Percentiles rank a stretch among this genome's conserved stretches.
Evolutionary conservation across 1,140 invertebrate genomes (phyloP).

Genomic region (Lineus longissimus): DNA sequence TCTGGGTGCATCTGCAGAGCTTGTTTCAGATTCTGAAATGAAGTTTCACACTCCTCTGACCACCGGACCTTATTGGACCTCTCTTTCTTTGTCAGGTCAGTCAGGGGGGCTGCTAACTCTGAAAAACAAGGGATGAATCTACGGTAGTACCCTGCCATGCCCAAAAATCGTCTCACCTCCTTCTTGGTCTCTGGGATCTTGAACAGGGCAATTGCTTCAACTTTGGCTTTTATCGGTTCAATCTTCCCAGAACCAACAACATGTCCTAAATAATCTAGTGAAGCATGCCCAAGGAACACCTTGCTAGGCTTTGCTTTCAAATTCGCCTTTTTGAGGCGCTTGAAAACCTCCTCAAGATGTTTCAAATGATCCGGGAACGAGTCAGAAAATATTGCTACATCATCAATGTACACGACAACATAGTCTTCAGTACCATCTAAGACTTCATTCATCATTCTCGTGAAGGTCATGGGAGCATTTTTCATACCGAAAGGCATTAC

Average conservation of each 20-base stretch:
- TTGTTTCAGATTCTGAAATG: slow-evolving; percentile 41
- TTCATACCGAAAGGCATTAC: too few relatives aligned
- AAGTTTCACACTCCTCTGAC: slow-evolving; percentile 29
- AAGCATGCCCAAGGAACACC: neutral
- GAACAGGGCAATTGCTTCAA: slow-evolving; percentile 19
- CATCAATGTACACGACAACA: too few relatives aligned
- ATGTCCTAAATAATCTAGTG: slow-evolving; percentile 21
- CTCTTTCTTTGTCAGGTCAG: slow-evolving; percentile 27
- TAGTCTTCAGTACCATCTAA: too few relatives aligned
- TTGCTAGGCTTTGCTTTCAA: too few relatives aligned
- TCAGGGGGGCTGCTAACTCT: slow-evolving; percentile 40
- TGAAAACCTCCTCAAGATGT: too few relatives aligned
- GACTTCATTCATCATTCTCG: too few relatives aligned
- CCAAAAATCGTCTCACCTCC: slow-evolving; percentile 36
- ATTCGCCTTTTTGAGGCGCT: too few relatives aligned
- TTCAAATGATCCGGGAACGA: too few relatives aligned
- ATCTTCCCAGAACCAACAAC: slow-evolving; percentile 14
- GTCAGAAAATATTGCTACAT: too few relatives aligned
- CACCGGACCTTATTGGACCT: slow-evolving; percentile 34
- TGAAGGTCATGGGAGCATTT: too few relatives aligned
- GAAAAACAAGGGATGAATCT: slow-evolving; percentile 54
- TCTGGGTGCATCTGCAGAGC: slow-evolving; percentile 19
- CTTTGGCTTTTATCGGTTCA: slow-evolving; percentile 22
- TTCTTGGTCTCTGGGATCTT: slow-evolving; percentile 26
- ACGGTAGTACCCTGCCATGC: slow-evolving; percentile 26